Evolutionary conservation across 2,888 invertebrate genomes (phyloP), one percentile per base, ranked within the genome.

Genomic region (Agonopterix alstromeriana): DNA sequence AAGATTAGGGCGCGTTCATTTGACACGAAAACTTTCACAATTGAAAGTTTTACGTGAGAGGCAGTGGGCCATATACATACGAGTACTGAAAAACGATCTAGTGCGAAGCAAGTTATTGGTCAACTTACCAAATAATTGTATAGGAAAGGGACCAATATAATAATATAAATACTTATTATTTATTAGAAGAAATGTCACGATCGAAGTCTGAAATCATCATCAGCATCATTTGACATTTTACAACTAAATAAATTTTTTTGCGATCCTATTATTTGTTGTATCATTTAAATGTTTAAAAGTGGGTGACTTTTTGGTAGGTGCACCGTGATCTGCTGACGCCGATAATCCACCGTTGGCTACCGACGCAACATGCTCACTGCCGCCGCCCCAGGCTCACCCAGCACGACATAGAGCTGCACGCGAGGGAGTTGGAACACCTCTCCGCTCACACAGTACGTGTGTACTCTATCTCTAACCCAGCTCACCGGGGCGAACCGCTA

Each of bases 261-360:
- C 43, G 10, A 11, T n/a, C 35, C 4, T 7, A 10, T 5, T n/a
- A 2, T 11, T n/a, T 14, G 3, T 10, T 35, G 41, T 9, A 9
- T 5, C 42, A 11, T 10, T 10, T 9, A 27, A 5, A 27, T 1
- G 27, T 27, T 10, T 9, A 27, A 7, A 5, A 27, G 27, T 27
- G 27, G 27, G 27, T 27, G 27, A 7, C 5, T 27, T n/a, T 42
- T 53, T 43, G 43, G 53, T 58, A 86, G 67, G 83, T 92, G 1
- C 90, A 93, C 66, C 89, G 90, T n/a, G 91, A 91, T 61, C 75
- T 93, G 7, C 79, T 93, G 49, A 92, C 93, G 10, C 93, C 93
- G 2, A 63, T 93, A 11, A 87, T 93, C 46, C 91, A 91, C 60
- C 75, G 89, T 10, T 90, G 91, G 72, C 66, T 92, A 55, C 89